Conservation (phyloP, 2,113 vertebrate genomes). For the Lagopus leucura region DNA sequence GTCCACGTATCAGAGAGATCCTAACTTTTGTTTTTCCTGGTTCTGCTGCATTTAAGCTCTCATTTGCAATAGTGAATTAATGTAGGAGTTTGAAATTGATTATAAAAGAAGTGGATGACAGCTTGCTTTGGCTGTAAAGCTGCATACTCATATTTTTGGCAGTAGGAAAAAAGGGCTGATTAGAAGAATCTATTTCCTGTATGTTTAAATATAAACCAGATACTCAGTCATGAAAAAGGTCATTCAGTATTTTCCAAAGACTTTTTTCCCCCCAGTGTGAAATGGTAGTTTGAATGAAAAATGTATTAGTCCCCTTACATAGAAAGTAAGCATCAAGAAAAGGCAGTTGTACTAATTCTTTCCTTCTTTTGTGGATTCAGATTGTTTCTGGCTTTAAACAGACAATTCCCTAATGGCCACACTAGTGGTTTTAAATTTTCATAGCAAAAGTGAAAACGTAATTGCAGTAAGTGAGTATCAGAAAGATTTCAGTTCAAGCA, state of each 20-base stretch:
- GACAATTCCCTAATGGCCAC: neutral
- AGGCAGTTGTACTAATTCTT: neutral
- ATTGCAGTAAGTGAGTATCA: neutral
- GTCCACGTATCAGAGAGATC: neutral
- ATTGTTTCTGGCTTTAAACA: conserved; percentile 21
- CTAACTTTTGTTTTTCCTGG: neutral
- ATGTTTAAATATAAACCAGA: conserved; percentile 44
- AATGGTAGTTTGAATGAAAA: neutral
- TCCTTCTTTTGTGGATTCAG: neutral
- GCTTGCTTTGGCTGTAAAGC: conserved; percentile 48
- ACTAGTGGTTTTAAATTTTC: neutral
- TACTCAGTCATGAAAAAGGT: neutral
- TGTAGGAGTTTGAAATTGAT: neutral
- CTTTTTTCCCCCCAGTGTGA: neutral
- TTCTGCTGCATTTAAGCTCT: neutral
- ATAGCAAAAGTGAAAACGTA: neutral
- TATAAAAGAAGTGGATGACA: neutral
- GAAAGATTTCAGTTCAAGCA: neutral
- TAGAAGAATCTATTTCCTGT: conserved; percentile 41
- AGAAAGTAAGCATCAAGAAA: neutral
- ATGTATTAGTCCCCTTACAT: neutral
- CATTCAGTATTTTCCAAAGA: neutral
- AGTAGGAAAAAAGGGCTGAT: conserved; percentile 20
- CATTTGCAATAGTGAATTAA: conserved; percentile 23
- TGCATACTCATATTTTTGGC: conserved; percentile 21